A percentile compares a stretch with the other conserved stretches of the same genome.
Evolutionary conservation across 1,140 invertebrate species (phyloP).

Genomic region (Babylonia areolata): DNA sequence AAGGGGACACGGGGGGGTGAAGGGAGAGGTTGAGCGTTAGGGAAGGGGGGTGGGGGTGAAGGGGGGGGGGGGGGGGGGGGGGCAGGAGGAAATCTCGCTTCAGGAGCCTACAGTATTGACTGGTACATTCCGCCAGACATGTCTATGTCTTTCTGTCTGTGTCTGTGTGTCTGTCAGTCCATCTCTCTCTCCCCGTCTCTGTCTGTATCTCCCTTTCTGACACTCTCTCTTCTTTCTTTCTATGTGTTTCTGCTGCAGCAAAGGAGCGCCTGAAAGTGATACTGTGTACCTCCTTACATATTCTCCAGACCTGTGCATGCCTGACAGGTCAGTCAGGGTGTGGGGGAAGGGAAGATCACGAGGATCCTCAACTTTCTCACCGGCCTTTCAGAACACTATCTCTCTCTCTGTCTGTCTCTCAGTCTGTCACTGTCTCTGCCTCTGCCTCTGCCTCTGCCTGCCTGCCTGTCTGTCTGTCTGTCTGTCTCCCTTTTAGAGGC

Average conservation of each 20-base stretch:
- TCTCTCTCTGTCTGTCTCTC: not conserved
- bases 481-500: not conserved
- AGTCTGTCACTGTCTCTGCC: not conserved
- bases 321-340: no score
- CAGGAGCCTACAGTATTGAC: no score
- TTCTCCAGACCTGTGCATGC: no score
- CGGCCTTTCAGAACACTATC: not conserved
- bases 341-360: no score
- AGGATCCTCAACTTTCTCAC: no score
- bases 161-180: not conserved
- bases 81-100: not conserved
- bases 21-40: not conserved
- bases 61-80: not conserved
- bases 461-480: not conserved
- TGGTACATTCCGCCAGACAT: no score
- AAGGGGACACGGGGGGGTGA: not conserved
- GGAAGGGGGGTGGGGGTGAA: not conserved
- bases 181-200: not conserved
- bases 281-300: no score
- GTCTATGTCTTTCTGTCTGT: not conserved
- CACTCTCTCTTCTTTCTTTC: not conserved
- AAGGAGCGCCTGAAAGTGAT: no score
- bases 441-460: not conserved
- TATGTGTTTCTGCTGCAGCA: no score
- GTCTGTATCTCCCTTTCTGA: not conserved